Percentiles rank a stretch among this genome's conserved stretches.
Conservation (phyloP, 2,888 invertebrate species). For the Drosophila mayaguana region DNA sequence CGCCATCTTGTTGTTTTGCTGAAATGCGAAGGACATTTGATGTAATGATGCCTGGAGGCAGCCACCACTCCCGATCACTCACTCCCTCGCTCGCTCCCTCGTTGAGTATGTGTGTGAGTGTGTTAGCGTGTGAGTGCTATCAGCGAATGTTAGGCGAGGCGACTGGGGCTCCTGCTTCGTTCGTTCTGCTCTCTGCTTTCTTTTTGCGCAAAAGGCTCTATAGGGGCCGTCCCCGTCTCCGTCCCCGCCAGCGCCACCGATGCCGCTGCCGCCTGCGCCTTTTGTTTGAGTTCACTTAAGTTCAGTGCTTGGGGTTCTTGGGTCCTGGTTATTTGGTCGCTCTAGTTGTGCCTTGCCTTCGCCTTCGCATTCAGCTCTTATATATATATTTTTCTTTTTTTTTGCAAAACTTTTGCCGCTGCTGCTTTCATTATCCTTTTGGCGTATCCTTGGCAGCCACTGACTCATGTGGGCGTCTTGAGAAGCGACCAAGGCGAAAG, state of each 20-base stretch:
- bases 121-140: conserved; percentile 51
- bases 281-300: conserved; percentile 82
- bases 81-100: neutral
- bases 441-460: conserved; percentile 74
- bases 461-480: conserved; percentile 80
- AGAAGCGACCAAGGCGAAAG: conserved; percentile 51
- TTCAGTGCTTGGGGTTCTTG: conserved; percentile 76
- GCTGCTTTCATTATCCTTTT: conserved; percentile 80
- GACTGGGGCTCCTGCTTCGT: conserved; percentile 48
- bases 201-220: conserved; percentile 49
- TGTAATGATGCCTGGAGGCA: conserved; percentile 82
- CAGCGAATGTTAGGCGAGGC: conserved; percentile 45
- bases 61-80: conserved; percentile 50
- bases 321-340: conserved; percentile 43
- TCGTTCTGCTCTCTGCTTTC: conserved; percentile 41
- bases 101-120: conserved; percentile 3
- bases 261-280: conserved; percentile 59
- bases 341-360: conserved; percentile 38
- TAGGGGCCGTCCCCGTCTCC: conserved; percentile 52
- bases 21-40: conserved; percentile 83
- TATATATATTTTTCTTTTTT: conserved; percentile 18
- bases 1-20: conserved; percentile 82
- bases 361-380: conserved; percentile 3
- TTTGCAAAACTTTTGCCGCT: conserved; percentile 65
- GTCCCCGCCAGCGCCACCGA: conserved; percentile 31